A percentile compares a stretch with the other conserved stretches of the same genome.
These are phyloP conservation scores for Gonioctena quinquepunctata DNA, from an alignment of 1,140 invertebrate genomes.

Conservation along the genomic window DNA sequence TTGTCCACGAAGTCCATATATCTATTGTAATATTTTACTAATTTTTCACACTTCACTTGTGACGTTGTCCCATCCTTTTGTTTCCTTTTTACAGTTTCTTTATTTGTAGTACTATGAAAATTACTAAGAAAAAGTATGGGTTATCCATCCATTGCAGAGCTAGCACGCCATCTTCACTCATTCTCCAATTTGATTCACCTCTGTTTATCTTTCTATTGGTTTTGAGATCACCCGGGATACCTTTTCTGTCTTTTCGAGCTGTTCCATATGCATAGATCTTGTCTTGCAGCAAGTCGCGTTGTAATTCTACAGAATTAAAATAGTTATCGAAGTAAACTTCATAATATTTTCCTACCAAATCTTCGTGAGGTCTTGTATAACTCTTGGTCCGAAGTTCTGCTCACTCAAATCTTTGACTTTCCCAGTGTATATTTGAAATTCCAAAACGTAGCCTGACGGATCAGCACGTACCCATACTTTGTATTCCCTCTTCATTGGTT, in stretches of 20 bases:
- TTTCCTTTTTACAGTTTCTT: slow-evolving; percentile 39
- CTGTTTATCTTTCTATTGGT: slow-evolving; percentile 47
- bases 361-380: slow-evolving; percentile 43
- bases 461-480: slow-evolving; percentile 38
- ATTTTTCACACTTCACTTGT: too few species aligned
- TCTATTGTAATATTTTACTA: too few species aligned
- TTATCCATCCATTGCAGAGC: slow-evolving; percentile 54
- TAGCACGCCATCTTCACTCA: slow-evolving; percentile 44
- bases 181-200: slow-evolving; percentile 47
- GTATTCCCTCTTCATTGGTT: slow-evolving; percentile 57
- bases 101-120: slow-evolving; percentile 44
- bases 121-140: slow-evolving; percentile 51
- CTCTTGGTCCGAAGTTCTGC: slow-evolving; percentile 42
- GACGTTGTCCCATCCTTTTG: slow-evolving; percentile 22
- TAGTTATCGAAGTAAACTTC: slow-evolving; percentile 49
- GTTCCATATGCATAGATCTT: slow-evolving; percentile 39
- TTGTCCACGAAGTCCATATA: too few species aligned
- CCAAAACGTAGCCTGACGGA: slow-evolving; percentile 54
- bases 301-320: slow-evolving; percentile 46
- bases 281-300: slow-evolving; percentile 29
- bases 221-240: slow-evolving; percentile 35
- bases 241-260: slow-evolving; percentile 38
- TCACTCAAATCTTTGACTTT: slow-evolving; percentile 45
- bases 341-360: slow-evolving; percentile 39
- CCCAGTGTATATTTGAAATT: slow-evolving; percentile 57